Base-by-base conservation (phyloP, 2,888 invertebrate species). In the Campoplex capitator region DNA sequence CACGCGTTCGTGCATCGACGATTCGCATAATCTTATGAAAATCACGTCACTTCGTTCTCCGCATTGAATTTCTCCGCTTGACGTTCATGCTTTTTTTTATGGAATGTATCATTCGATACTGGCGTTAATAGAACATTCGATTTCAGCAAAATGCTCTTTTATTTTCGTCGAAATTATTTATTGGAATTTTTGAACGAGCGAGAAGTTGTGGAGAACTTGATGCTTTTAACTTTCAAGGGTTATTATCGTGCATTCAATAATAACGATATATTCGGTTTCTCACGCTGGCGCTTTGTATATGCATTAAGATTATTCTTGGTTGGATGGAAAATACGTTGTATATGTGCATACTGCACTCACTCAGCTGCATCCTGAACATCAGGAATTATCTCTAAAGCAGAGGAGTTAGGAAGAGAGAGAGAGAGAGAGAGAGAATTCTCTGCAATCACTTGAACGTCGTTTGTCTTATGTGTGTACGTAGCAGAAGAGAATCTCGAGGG, bases 371-470 rank as follows among this genome's bases (percentile, higher is more conserved):
- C 45, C 48, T 48, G 16, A 71, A 71, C 71, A 71, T 71, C 71
- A 23, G 18, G 48, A 71, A 71, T 28, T 71, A 71, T 71, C 71
- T 48, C 28, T 71, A 71, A 71, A 71, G 48, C 13, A 32, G 48
- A 71, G 71, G 71, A 68, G 71, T 11, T 48, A 28, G 48, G 28
- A 16, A 71, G 71, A 32, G 16, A 32, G 32, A 16, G 7, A 58
- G 58, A 32, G 62, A 56, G 58, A 45, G 68, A 35, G 68, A 42
- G 68, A 42, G n/a, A 23, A 16, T 28, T 71, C 71, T 71, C 71
- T 32, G 71, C 71, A 71, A 71, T 71, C 71, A 71, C 71, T 71
- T 62, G 28, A 77, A 77, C 65, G 11, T 35, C 67, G 71, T 71
- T 71, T 71, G 71, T 45, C 48, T 71, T 23, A 48, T 28, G 48